Evolutionary conservation across 2,888 invertebrate genomes (phyloP).

Genomic region (Dolichopus griseipennis): DNA sequence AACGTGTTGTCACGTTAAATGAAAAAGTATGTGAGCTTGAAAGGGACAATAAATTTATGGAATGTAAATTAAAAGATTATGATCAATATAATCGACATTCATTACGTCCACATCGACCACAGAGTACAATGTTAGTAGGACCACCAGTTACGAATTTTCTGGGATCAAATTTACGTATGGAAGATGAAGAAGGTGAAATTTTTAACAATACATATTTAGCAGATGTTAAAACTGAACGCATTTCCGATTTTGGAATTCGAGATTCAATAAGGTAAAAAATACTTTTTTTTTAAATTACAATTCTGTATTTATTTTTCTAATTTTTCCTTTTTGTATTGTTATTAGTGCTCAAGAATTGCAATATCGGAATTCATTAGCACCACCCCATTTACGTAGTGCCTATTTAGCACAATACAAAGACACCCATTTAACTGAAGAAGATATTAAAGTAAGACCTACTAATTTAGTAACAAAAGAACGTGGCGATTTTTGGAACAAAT

Average conservation of each 20-base stretch:
- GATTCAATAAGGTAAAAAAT: constrained; percentile 30
- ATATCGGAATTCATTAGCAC: constrained; percentile 70
- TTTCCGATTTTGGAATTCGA: constrained; percentile 33
- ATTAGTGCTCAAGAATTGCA: constrained; percentile 58
- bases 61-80: constrained; percentile 34
- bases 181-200: constrained; percentile 77
- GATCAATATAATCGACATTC: constrained; percentile 21
- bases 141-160: constrained; percentile 22
- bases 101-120: background rate
- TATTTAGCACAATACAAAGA: constrained; percentile 74
- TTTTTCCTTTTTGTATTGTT: constrained; percentile 28
- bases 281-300: constrained; percentile 5
- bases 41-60: constrained; percentile 28
- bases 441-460: constrained; percentile 51
- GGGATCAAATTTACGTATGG: constrained; percentile 54
- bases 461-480: too few relatives aligned
- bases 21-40: constrained; percentile 35
- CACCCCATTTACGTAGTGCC: constrained; percentile 76
- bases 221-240: constrained; percentile 53
- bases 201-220: constrained; percentile 72
- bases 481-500: too few relatives aligned
- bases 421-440: constrained; percentile 53
- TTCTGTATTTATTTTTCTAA: constrained; percentile 10
- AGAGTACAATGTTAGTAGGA: background rate
- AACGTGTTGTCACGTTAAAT: constrained; percentile 37